phyloP scores from a whole-genome alignment of 2,888 invertebrate species.

The Lasioglossum morio region DNA sequence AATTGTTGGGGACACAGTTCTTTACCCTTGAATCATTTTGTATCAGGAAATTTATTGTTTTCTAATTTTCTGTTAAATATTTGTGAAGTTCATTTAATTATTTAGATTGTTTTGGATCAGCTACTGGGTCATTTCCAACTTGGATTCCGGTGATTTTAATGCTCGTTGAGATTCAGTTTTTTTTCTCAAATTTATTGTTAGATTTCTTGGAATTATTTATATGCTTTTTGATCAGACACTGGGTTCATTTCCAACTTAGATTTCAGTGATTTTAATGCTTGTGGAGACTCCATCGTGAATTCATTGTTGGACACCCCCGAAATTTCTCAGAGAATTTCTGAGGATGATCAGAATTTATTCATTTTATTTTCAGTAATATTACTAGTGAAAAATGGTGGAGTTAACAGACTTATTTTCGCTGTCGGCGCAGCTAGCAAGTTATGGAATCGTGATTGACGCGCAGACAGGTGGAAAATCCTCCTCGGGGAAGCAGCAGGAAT shows the following conservation, averaged over 20 bases:
- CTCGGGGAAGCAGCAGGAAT: conserved; percentile 22
- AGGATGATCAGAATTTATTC: neutral
- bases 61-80: neutral
- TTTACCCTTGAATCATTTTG: neutral
- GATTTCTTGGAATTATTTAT: too few species aligned
- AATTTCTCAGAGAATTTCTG: neutral
- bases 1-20: neutral
- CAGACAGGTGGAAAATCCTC: conserved; percentile 26
- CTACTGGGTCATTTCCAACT: neutral
- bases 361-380: neutral
- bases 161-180: too few species aligned
- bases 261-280: too few species aligned
- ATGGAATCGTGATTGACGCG: neutral
- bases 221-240: neutral
- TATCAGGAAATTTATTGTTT: neutral
- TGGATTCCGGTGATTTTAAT: too few species aligned
- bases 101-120: neutral
- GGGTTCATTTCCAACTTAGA: neutral
- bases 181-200: too few species aligned
- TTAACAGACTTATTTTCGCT: neutral
- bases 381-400: neutral
- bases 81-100: too few species aligned
- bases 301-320: neutral
- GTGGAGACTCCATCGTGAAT: too few species aligned
- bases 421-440: neutral